A percentile compares a stretch with the other conserved stretches of the same genome.
These are phyloP conservation scores for Pristionchus entomophagus DNA, from an alignment of 2,888 invertebrate species.

Conservation along the genomic window DNA sequence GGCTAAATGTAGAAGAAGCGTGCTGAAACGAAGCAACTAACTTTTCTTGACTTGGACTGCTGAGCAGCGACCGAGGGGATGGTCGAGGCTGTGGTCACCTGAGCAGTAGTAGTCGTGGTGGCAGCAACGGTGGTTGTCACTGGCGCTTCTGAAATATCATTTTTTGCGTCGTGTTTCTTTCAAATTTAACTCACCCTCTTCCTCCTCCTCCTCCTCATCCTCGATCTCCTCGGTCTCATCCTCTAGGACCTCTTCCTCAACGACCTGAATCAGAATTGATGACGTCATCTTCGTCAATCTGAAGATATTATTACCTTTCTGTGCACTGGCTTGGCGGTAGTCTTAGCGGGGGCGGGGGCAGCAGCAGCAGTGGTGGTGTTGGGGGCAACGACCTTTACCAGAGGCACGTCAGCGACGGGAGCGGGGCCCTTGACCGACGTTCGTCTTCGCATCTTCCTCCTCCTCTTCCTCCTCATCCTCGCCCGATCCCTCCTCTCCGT, in stretches of 20 bases:
- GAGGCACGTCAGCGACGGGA: slow-evolving; percentile 47
- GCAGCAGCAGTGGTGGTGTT: slow-evolving; percentile 46
- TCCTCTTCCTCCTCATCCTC: slow-evolving; percentile 1
- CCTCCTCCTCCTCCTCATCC: slow-evolving; percentile 45
- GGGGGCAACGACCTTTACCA: neutral
- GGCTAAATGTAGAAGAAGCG: neutral
- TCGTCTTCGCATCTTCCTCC: neutral
- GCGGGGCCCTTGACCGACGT: slow-evolving; percentile 4
- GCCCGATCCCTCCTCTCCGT: slow-evolving; percentile 12
- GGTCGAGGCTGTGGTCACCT: slow-evolving; percentile 35
- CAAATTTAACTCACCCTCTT: slow-evolving; percentile 41
- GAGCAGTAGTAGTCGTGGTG: slow-evolving; percentile 38
- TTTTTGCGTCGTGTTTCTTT: no score
- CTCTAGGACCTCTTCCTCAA: slow-evolving; percentile 20
- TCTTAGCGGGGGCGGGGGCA: neutral
- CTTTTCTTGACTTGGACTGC: neutral
- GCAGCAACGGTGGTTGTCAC: neutral
- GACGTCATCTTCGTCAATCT: slow-evolving; percentile 46
- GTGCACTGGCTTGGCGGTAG: neutral
- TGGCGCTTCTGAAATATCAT: neutral
- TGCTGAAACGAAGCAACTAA: neutral
- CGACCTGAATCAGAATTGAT: slow-evolving; percentile 38
- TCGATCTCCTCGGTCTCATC: slow-evolving; percentile 45
- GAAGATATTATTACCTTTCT: neutral
- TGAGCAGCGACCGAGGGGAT: slow-evolving; percentile 31